A percentile compares a stretch with the other conserved stretches of the same genome.
Conservation (phyloP, 2,888 invertebrate genomes). For the Cheilosia soror region DNA sequence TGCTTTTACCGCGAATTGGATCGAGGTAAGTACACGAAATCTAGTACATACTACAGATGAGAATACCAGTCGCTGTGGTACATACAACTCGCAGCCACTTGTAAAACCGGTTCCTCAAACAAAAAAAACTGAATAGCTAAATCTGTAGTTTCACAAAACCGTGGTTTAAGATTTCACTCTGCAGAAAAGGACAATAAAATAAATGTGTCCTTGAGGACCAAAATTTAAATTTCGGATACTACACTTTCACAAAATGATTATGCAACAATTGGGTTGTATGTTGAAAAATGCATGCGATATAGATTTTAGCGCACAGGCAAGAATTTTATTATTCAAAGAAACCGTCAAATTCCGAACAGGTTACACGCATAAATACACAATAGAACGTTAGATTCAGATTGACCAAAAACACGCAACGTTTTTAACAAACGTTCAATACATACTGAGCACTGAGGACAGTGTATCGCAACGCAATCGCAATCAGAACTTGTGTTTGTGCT, state of each 20-base stretch:
- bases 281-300: slow-evolving; percentile 23
- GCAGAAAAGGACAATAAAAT: not conserved
- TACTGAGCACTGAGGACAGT: slow-evolving; percentile 62
- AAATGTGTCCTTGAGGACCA: slow-evolving; percentile 13
- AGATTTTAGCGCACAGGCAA: slow-evolving; percentile 15
- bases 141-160: slow-evolving; percentile 18
- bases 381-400: slow-evolving; percentile 9
- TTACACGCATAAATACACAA: slow-evolving; percentile 21
- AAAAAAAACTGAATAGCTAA: slow-evolving; percentile 15
- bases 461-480: slow-evolving; percentile 17
- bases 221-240: not conserved
- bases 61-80: slow-evolving; percentile 24
- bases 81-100: slow-evolving; percentile 52
- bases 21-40: slow-evolving; percentile 30
- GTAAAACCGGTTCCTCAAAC: slow-evolving; percentile 56
- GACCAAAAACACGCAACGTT: slow-evolving; percentile 27
- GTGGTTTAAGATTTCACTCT: slow-evolving; percentile 41
- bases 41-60: slow-evolving; percentile 15
- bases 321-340: not conserved
- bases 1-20: slow-evolving; percentile 50
- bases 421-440: slow-evolving; percentile 38
- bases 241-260: slow-evolving; percentile 9
- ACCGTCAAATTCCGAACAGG: slow-evolving; percentile 45
- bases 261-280: slow-evolving; percentile 6
- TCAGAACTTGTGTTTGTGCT: slow-evolving; percentile 19